phyloP scores from a whole-genome alignment of 1,140 invertebrate species.

The Aethina tumida region DNA sequence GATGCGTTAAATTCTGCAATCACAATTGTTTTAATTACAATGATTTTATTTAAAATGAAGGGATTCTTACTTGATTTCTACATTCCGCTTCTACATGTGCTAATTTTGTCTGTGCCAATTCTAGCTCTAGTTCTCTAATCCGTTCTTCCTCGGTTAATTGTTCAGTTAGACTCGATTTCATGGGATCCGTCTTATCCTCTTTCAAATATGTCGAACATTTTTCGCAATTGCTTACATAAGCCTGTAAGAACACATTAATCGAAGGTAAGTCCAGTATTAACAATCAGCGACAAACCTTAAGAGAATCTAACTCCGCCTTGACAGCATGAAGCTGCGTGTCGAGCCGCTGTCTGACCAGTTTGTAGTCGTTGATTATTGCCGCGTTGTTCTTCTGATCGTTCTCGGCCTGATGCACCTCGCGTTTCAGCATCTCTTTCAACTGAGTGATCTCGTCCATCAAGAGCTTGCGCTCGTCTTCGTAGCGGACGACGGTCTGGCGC shows the following conservation, averaged over 20 bases:
- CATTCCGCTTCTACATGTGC: constrained; percentile 96
- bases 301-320: constrained; percentile 45
- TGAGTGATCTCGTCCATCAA: constrained; percentile 67
- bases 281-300: constrained; percentile 41
- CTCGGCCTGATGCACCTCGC: constrained; percentile 68
- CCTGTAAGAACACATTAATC: constrained; percentile 33
- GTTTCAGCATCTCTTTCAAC: constrained; percentile 75
- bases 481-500: constrained; percentile 58
- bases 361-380: constrained; percentile 82
- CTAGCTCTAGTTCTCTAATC: constrained; percentile 85
- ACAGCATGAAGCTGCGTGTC: constrained; percentile 70
- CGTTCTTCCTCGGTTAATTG: constrained; percentile 38
- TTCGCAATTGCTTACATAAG: constrained; percentile 45
- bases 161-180: constrained; percentile 9
- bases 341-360: constrained; percentile 80
- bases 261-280: constrained; percentile 1
- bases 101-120: constrained; percentile 92
- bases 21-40: constrained; percentile 4
- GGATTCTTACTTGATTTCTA: constrained; percentile 81
- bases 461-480: constrained; percentile 75
- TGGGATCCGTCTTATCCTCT: constrained; percentile 6
- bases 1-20: constrained; percentile 81
- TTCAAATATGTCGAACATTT: constrained; percentile 34
- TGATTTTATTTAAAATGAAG: constrained; percentile 3
- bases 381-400: constrained; percentile 49